A percentile compares a stretch with the other conserved stretches of the same genome.
Conservation (phyloP, 2,888 invertebrate species). For the Marasmarcha lunaedactyla region DNA sequence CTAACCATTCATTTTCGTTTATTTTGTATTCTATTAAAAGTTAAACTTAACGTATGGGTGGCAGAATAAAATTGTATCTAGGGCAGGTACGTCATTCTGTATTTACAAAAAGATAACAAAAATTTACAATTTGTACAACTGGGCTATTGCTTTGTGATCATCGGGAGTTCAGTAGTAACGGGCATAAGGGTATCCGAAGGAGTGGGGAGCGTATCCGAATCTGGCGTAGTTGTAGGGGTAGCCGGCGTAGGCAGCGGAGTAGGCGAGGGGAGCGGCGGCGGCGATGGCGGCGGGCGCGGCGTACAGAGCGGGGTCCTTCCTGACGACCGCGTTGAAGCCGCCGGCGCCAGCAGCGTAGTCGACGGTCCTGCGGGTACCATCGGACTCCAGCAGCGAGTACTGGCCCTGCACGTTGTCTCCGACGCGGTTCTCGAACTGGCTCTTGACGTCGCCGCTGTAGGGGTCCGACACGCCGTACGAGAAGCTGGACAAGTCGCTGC, state of each 20-base stretch:
- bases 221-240: conserved; percentile 5
- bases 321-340: conserved; percentile 67
- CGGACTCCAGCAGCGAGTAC: conserved; percentile 27
- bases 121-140: not conserved
- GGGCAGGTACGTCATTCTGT: too few relatives aligned
- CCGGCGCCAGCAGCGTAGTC: conserved; percentile 63
- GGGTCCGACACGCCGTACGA: conserved; percentile 62
- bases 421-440: conserved; percentile 39
- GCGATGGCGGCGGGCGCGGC: conserved; percentile 21
- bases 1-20: too few relatives aligned
- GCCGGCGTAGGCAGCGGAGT: conserved; percentile 5
- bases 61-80: too few relatives aligned
- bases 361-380: conserved; percentile 57
- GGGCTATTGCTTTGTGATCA: not conserved
- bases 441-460: conserved; percentile 61
- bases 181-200: conserved; percentile 19
- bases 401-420: conserved; percentile 29
- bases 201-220: conserved; percentile 12
- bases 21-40: too few relatives aligned
- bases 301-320: conserved; percentile 44
- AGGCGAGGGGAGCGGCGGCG: conserved; percentile 12
- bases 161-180: conserved; percentile 13
- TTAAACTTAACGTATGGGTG: too few relatives aligned
- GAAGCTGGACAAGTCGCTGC: conserved; percentile 43
- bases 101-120: not conserved